Percentiles rank a stretch among this genome's conserved stretches.
Conservation (phyloP, 2,888 invertebrate species). For the Lampropteryx suffumata region DNA sequence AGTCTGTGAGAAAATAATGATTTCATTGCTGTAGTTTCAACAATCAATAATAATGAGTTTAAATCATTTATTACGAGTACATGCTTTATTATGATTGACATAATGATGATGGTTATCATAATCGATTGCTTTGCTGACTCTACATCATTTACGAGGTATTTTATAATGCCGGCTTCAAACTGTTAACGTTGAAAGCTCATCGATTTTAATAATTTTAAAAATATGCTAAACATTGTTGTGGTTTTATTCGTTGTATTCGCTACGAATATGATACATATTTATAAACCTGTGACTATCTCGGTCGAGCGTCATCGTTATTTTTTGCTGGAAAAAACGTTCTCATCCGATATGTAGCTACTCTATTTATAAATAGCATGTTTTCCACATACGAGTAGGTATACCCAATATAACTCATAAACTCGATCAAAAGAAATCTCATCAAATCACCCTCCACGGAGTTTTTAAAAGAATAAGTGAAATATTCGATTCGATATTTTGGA, state of each 20-base stretch:
- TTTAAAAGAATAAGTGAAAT: slow-evolving; percentile 57
- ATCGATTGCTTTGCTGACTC: slow-evolving; percentile 19
- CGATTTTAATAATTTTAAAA: slow-evolving; percentile 55
- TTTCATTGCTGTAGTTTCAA: neutral
- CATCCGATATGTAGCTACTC: neutral
- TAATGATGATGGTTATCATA: slow-evolving; percentile 23
- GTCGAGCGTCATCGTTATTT: slow-evolving; percentile 5
- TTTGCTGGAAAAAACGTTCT: slow-evolving; percentile 5
- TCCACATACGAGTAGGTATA: neutral
- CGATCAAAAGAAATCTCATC: neutral
- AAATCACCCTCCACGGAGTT: slow-evolving; percentile 39
- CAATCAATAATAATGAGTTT: too few relatives aligned
- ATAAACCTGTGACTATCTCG: slow-evolving; percentile 7
- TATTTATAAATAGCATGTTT: neutral
- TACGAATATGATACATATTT: slow-evolving; percentile 30
- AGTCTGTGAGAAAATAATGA: too few relatives aligned
- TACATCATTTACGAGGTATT: slow-evolving; percentile 62
- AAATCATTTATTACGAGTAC: slow-evolving; percentile 26
- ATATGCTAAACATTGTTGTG: slow-evolving; percentile 44
- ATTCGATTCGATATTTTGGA: slow-evolving; percentile 65
- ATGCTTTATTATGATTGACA: slow-evolving; percentile 39
- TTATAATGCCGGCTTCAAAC: slow-evolving; percentile 58
- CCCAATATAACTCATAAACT: too few relatives aligned
- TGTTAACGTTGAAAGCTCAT: slow-evolving; percentile 45
- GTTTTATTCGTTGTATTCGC: slow-evolving; percentile 24